Percentiles rank a stretch among this genome's conserved stretches.
Evolutionary conservation across 2,797 vertebrate genomes (phyloP).

Genomic region (Pseudochromis fuscus): DNA sequence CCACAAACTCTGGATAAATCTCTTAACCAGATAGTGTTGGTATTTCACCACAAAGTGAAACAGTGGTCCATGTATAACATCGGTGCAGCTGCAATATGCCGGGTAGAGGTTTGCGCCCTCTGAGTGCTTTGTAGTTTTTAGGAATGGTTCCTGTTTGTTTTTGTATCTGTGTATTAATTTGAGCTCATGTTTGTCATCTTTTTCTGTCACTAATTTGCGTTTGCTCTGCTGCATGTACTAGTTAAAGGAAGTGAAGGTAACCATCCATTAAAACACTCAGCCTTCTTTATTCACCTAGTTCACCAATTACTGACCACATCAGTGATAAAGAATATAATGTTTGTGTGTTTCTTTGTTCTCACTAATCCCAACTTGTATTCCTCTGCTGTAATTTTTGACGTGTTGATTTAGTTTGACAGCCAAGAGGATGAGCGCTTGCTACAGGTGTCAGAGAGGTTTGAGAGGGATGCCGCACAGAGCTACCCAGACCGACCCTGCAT

Average conservation of each 20-base stretch:
- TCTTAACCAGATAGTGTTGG: no score
- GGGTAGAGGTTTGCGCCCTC: no score
- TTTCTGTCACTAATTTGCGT: slow-evolving; percentile 51
- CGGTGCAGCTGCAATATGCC: no score
- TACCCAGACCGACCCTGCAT: slow-evolving; percentile 90
- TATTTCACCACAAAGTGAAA: no score
- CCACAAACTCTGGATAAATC: no score
- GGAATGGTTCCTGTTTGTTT: neutral
- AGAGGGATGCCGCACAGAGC: slow-evolving; percentile 84
- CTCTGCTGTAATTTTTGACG: slow-evolving; percentile 19
- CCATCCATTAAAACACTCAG: neutral
- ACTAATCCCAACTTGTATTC: neutral
- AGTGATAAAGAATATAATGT: neutral
- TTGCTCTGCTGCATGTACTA: slow-evolving; percentile 81
- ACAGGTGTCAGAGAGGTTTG: slow-evolving; percentile 89
- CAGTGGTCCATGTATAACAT: no score
- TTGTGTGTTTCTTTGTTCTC: neutral
- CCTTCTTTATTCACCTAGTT: neutral
- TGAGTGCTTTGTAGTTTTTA: no score
- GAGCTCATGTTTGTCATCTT: slow-evolving; percentile 34
- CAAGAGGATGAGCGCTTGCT: slow-evolving; percentile 93
- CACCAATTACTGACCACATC: neutral
- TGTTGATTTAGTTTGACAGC: slow-evolving; percentile 89
- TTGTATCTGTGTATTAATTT: slow-evolving; percentile 13
- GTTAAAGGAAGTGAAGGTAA: slow-evolving; percentile 90